Evolutionary conservation across 2,797 vertebrate species (phyloP), one percentile per base, ranked within the genome.

Genomic region (Schizopygopsis pylzovi): DNA sequence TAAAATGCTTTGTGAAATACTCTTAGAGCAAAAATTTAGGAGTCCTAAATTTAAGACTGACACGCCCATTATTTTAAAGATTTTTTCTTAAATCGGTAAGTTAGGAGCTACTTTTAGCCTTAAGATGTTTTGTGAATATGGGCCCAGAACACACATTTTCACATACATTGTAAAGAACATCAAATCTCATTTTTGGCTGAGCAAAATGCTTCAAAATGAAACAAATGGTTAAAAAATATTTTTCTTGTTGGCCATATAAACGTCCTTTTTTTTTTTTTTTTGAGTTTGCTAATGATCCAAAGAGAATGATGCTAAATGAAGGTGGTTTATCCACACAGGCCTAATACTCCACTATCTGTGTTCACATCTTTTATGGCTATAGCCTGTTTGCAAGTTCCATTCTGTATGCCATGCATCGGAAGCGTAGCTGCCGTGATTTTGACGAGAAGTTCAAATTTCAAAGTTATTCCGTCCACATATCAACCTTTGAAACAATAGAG

Each of bases 401-500:
- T 45, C 12, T 47, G 28, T 5, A 16, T 79, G 15, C 39, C 28
- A 67, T 77, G 6, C 52, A 72, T 18, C 28, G 33, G 28, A 22
- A 41, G 22, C 1, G 37, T 39, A 39, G 41, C 37, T 65, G 56
- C 25, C 54, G n/a, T 61, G 18, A 73, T 37, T 33, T 49, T 20
- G 3, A 7, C 39, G 2, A 10, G 71, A 28, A 41, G 59, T 45
- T 33, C 59, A 72, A 59, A 47, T 43, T 59, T 18, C 16, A 20
- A 49, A 20, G 39, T 15, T 67, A 61, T 39, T 45, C 22, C 45
- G 12, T 47, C 9, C 13, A 59, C 33, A 15, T 33, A 91, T 39
- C 56, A 49, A 22, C 49, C 63, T 54, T 81, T 52, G 88, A 43
- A 89, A 33, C 10, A 81, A 1, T 18, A 90, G 41, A 25, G 65